Conservation (phyloP, 2,797 vertebrate species). For the Pachyuromys duprasi region DNA sequence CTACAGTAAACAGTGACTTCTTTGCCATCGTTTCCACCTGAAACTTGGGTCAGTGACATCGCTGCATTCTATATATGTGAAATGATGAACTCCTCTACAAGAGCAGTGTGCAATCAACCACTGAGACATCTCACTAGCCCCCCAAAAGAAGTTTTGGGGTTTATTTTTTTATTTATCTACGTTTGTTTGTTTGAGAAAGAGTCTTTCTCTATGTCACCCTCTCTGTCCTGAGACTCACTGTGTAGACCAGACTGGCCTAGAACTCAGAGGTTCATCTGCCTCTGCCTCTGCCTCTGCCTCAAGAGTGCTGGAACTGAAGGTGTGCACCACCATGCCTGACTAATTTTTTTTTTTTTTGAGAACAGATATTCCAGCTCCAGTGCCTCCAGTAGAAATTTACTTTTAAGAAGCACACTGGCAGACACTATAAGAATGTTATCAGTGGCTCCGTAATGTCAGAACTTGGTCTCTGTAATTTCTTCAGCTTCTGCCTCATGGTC, state of each 20-base stretch:
- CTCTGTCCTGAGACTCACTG: neutral
- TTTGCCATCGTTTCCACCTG: neutral
- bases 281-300: neutral
- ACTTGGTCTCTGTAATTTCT: neutral
- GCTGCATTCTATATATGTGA: neutral
- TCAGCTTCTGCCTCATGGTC: conserved; percentile 20
- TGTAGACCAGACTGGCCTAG: neutral
- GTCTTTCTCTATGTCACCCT: neutral
- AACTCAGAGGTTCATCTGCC: neutral
- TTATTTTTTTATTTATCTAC: neutral
- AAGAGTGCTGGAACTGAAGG: neutral
- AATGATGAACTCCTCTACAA: conserved; percentile 17
- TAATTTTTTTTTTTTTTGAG: neutral
- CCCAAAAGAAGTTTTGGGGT: neutral
- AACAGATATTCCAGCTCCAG: conserved; percentile 16
- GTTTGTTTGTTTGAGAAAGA: neutral
- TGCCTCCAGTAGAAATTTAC: conserved; percentile 3
- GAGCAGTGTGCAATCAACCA: neutral
- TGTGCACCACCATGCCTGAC: neutral
- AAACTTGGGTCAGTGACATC: neutral
- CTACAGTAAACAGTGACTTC: neutral
- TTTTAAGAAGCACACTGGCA: neutral
- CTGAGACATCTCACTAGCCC: neutral
- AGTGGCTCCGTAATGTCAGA: neutral
- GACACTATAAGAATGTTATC: neutral